phyloP scores from a whole-genome alignment of 2,797 vertebrate species.

The Danio aesculapii region DNA sequence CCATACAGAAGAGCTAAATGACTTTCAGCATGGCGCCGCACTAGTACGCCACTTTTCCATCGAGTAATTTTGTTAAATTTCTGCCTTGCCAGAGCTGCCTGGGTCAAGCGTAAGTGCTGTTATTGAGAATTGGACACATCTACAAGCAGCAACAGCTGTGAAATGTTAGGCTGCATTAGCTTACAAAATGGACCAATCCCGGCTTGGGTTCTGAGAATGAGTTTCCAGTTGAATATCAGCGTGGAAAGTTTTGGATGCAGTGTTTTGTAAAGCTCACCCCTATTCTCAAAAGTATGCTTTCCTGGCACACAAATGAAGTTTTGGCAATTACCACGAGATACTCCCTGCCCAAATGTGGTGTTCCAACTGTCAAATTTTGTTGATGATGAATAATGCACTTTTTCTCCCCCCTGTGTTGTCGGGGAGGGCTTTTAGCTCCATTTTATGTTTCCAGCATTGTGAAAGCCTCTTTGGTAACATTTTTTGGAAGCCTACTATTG shows the following conservation, averaged over 20 bases:
- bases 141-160: conserved; percentile 35
- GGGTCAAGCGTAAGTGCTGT: conserved; percentile 23
- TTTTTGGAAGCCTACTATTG: no score
- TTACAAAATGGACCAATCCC: conserved; percentile 11
- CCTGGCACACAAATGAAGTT: neutral
- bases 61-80: conserved; percentile 37
- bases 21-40: conserved; percentile 38
- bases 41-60: conserved; percentile 23
- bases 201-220: neutral
- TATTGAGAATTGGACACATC: conserved; percentile 35
- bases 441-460: neutral
- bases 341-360: neutral
- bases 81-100: conserved; percentile 17
- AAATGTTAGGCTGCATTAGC: conserved; percentile 17
- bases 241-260: neutral
- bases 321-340: conserved; percentile 12
- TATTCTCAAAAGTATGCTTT: conserved; percentile 27
- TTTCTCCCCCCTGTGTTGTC: neutral
- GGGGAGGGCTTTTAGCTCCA: neutral
- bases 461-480: neutral
- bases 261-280: neutral
- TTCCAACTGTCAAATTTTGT: conserved; percentile 11
- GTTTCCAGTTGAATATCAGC: neutral
- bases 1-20: conserved; percentile 37
- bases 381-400: conserved; percentile 18